phyloP scores from a whole-genome alignment of 2,888 invertebrate species.

The Sesia apiformis region DNA sequence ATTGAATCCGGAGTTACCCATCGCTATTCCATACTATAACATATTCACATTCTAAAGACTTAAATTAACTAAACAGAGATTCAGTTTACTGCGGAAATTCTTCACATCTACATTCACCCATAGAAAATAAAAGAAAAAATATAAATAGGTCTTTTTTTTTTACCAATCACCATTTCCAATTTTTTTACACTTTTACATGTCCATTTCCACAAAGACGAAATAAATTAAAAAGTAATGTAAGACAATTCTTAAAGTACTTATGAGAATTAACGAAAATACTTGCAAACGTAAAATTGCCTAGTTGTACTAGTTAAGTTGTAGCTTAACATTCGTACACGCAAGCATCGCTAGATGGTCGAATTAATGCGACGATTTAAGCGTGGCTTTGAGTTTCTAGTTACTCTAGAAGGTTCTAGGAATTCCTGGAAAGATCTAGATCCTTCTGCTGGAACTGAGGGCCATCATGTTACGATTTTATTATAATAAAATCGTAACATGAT shows the following conservation, averaged over 20 bases:
- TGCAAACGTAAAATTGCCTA: constrained; percentile 6
- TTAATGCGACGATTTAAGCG: constrained; percentile 6
- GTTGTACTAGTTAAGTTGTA: constrained; percentile 1
- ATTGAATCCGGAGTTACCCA: no score
- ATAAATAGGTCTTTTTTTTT: constrained; percentile 11
- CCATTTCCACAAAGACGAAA: background rate
- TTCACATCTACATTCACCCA: constrained; percentile 10
- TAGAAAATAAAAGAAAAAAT: constrained; percentile 12
- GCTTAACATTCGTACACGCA: constrained; percentile 7
- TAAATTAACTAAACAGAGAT: constrained; percentile 1
- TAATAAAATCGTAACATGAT: no score
- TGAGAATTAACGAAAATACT: constrained; percentile 3
- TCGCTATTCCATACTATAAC: constrained; percentile 9
- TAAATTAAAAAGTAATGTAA: background rate
- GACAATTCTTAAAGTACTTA: constrained; percentile 5
- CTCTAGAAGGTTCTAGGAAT: background rate
- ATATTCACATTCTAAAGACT: background rate
- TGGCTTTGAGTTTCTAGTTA: background rate
- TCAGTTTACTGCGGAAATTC: background rate
- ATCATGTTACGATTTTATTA: no score
- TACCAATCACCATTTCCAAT: constrained; percentile 17
- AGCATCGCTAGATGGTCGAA: constrained; percentile 5
- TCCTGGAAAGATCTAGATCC: constrained; percentile 55
- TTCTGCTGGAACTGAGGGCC: constrained; percentile 61
- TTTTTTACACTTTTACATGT: background rate